A percentile compares a stretch with the other conserved stretches of the same genome.
Conservation (phyloP, 1,140 invertebrate genomes). For the Asobara japonica region DNA sequence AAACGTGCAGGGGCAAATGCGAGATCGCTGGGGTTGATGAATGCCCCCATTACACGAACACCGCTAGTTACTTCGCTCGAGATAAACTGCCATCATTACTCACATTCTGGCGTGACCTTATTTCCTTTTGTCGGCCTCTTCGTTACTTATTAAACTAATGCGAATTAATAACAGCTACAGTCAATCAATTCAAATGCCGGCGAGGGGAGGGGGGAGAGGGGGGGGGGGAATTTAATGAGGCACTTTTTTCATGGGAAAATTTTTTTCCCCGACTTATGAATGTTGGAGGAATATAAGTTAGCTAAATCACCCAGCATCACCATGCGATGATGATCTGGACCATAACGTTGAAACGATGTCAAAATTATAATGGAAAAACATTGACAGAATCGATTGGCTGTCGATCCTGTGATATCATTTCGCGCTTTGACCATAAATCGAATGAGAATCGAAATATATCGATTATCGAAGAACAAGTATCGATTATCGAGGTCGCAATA, state of each 20-base stretch:
- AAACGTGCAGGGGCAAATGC: slow-evolving; percentile 45
- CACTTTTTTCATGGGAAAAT: background rate
- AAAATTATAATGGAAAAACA: too few relatives aligned
- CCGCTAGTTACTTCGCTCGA: slow-evolving; percentile 61
- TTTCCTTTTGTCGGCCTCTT: slow-evolving; percentile 46
- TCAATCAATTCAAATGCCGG: slow-evolving; percentile 11
- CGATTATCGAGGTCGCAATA: too few relatives aligned
- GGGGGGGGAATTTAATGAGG: background rate
- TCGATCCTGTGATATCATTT: too few relatives aligned
- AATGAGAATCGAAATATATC: too few relatives aligned
- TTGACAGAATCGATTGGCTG: too few relatives aligned
- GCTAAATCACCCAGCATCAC: too few relatives aligned
- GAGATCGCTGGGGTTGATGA: slow-evolving; percentile 64
- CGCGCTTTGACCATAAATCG: too few relatives aligned
- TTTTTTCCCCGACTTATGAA: background rate
- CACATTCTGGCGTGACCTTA: slow-evolving; percentile 65
- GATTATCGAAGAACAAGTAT: too few relatives aligned
- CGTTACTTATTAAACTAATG: slow-evolving; percentile 58
- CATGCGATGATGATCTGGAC: too few relatives aligned
- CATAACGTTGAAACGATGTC: too few relatives aligned
- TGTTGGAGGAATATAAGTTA: too few relatives aligned
- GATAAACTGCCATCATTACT: slow-evolving; percentile 65
- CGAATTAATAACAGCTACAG: slow-evolving; percentile 57
- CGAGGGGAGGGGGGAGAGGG: background rate
- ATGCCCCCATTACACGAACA: slow-evolving; percentile 65